Base-by-base conservation (phyloP, 2,888 invertebrate species). In the Ephialtes manifestator region DNA sequence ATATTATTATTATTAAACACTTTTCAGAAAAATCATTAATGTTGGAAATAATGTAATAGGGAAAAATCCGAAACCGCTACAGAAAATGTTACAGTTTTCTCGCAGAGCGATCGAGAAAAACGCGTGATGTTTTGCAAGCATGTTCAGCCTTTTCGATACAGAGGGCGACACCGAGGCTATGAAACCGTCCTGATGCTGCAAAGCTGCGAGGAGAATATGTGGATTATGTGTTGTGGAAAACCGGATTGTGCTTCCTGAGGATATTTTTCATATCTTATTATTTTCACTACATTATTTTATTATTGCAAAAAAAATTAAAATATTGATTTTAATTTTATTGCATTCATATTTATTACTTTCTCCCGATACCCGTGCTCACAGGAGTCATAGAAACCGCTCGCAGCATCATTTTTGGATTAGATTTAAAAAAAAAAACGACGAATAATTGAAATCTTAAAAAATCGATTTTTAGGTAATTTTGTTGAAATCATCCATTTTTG, bases 91-190 rank as follows among this genome's bases (percentile, higher is more conserved):
- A 24, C 39, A 76, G 65, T 65, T 76, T 76, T 20, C 31, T 65
- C 48, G 46, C 71, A 65, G 51, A 43, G 70, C 83, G 71, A 83
- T 75, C 51, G 85, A 83, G 83, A 86, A 83, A 55, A 85, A 87
- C 58, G 68, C 46, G 78, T 67, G 67, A 53, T 58, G 43, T 46
- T 68, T 63, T 46, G 31, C 78, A 4, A 15, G 20, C 20, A 24
- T 68, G 91, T 93, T 93, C 90, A 77, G 18, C 39, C 86, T 31
- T 83, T 75, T 11, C 28, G 85, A 71, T 86, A 92, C 87, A 93
- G 93, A 91, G 91, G 93, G 93, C 93, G 89, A 71, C 91, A 93
- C 92, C 31, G 81, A 87, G 74, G 67, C 84, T 86, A 55, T 67
- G n/a, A 51, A 58, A 48, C 28, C 10, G 28, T 8, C 28, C 35